These are phyloP conservation scores for Drosophila funebris DNA, from an alignment of 1,140 invertebrate genomes.

Conservation along the genomic window DNA sequence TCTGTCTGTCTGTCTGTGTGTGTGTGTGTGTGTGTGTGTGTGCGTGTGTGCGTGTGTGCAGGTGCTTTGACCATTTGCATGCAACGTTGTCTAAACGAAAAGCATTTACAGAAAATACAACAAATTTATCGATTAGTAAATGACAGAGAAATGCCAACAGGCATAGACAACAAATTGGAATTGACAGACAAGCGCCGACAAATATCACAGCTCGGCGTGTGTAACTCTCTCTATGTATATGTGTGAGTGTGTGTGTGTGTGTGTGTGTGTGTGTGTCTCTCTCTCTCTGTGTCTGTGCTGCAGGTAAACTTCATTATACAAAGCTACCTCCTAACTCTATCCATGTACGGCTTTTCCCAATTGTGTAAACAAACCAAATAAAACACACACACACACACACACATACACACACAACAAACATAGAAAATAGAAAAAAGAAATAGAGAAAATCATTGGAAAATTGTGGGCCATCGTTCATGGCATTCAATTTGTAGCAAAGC, in stretches of 20 bases:
- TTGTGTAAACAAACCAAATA: slow-evolving; percentile 40
- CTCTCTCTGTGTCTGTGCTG: slow-evolving; percentile 1
- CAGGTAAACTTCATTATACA: slow-evolving; percentile 15
- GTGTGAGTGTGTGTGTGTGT: slow-evolving; percentile 3
- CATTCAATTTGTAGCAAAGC: slow-evolving; percentile 16
- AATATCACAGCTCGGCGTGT: slow-evolving; percentile 54
- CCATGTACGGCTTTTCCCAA: background rate
- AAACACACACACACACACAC: slow-evolving; percentile 1
- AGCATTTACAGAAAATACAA: slow-evolving; percentile 73
- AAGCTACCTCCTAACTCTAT: background rate
- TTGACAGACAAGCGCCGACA: slow-evolving; percentile 74
- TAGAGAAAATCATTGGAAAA: slow-evolving; percentile 31
- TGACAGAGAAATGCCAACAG: slow-evolving; percentile 71
- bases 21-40: background rate
- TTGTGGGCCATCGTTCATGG: slow-evolving; percentile 26
- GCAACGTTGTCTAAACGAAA: slow-evolving; percentile 43
- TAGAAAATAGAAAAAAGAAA: slow-evolving; percentile 5
- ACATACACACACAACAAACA: background rate
- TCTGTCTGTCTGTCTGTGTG: background rate
- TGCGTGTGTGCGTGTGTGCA: background rate
- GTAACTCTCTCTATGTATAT: background rate
- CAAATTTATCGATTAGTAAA: slow-evolving; percentile 74
- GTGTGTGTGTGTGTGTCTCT: background rate
- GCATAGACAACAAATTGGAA: slow-evolving; percentile 65
- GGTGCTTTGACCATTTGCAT: slow-evolving; percentile 38